Base-by-base conservation (phyloP, 1,140 invertebrate genomes). In the Hormaphis cornu region DNA sequence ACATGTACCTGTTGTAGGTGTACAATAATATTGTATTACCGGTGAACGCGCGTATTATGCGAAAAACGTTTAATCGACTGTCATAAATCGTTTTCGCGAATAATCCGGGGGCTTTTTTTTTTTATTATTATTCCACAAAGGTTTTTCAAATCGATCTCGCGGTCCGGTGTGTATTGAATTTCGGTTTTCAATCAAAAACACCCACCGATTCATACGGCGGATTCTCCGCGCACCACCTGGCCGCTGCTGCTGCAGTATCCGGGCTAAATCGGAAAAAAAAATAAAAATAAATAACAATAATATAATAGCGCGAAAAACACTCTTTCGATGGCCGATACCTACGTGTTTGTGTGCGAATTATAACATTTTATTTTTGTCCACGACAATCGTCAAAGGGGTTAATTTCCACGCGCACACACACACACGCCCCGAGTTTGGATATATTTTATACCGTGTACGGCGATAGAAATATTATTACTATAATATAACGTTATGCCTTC, bases 381-480 rank as follows among this genome's bases (percentile, higher is more conserved):
- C n/a, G n/a, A n/a, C n/a, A n/a, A 20, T 16, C 44, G 61, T 50
- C 42, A 66, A 66, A 66, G 44, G 61, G 61, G 61, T 66, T 66
- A 66, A 66, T 66, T 66, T 66, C 18, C 61, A 66, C 61, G 35
- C 28, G n/a, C n/a, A n/a, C n/a, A n/a, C n/a, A n/a, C n/a, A n/a
- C n/a, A n/a, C n/a, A n/a, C n/a, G n/a, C n/a, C n/a, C n/a, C n/a
- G n/a, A n/a, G n/a, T n/a, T n/a, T n/a, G n/a, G n/a, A n/a, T n/a
- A n/a, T n/a, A n/a, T n/a, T n/a, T n/a, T n/a, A n/a, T n/a, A n/a
- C n/a, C n/a, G n/a, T n/a, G n/a, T n/a, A n/a, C n/a, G n/a, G n/a
- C n/a, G n/a, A n/a, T n/a, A n/a, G n/a, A n/a, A n/a, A n/a, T n/a
- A n/a, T n/a, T n/a, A n/a, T n/a, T n/a, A n/a, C n/a, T n/a, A n/a